phyloP scores from a whole-genome alignment of 2,797 vertebrate species.

The Hydrophis major region DNA sequence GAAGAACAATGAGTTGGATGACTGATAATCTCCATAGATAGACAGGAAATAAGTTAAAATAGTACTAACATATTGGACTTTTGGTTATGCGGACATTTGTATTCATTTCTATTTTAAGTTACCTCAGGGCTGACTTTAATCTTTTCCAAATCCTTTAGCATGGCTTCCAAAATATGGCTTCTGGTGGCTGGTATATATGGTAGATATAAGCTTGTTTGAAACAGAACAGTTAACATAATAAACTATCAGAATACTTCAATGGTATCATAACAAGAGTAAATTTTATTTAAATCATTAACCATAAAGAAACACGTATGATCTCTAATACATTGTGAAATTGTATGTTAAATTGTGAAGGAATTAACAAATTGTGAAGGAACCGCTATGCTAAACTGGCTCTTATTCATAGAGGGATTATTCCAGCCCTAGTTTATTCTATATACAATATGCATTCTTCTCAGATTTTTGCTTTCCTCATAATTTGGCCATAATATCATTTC shows the following conservation, averaged over 20 bases:
- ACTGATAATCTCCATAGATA: background rate
- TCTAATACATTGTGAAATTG: background rate
- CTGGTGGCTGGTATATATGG: constrained; percentile 61
- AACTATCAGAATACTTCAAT: background rate
- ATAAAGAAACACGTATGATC: background rate
- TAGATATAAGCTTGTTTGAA: constrained; percentile 60
- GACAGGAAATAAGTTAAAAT: background rate
- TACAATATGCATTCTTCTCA: background rate
- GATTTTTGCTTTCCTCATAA: background rate
- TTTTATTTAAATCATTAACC: fast-evolving
- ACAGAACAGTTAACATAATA: constrained; percentile 8
- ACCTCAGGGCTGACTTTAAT: constrained; percentile 61
- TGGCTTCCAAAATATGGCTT: constrained; percentile 35
- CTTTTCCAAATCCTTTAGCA: constrained; percentile 58
- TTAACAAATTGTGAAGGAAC: no score
- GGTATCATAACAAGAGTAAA: background rate
- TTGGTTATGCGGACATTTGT: background rate
- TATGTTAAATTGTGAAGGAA: background rate
- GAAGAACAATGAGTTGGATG: background rate
- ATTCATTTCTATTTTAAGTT: constrained; percentile 38
- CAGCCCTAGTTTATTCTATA: background rate
- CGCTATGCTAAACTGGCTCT: no score
- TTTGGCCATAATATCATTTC: background rate
- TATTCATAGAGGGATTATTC: background rate
- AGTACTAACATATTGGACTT: background rate